Percentiles rank a stretch among this genome's conserved stretches.
phyloP scores from a whole-genome alignment of 2,888 invertebrate genomes.

The Cartodere bifasciata region DNA sequence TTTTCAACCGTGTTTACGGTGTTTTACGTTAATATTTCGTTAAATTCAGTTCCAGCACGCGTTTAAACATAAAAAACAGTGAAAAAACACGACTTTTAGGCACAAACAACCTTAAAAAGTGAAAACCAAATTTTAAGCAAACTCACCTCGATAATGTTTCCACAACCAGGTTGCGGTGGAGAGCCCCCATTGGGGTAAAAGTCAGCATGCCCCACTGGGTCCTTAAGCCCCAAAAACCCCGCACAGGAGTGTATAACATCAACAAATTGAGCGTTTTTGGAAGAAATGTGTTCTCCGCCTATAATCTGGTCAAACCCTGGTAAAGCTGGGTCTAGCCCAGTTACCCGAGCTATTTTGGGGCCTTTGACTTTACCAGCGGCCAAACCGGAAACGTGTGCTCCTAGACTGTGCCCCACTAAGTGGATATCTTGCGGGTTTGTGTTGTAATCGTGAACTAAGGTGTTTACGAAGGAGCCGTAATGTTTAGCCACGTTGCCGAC shows the following conservation, averaged over 20 bases:
- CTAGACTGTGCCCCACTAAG: constrained; percentile 46
- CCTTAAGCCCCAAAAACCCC: constrained; percentile 50
- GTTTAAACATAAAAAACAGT: too few species aligned
- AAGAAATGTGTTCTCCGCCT: constrained; percentile 40
- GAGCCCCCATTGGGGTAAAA: constrained; percentile 62
- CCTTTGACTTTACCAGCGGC: constrained; percentile 32
- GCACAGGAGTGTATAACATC: constrained; percentile 63
- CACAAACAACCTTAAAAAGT: too few species aligned
- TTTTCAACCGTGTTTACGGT: too few species aligned
- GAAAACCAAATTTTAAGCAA: too few species aligned
- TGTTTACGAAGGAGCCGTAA: constrained; percentile 35
- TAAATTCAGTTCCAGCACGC: too few species aligned
- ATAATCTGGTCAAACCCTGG: constrained; percentile 44
- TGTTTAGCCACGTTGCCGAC: constrained; percentile 41
- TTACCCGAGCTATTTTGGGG: constrained; percentile 41
- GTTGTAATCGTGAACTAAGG: constrained; percentile 27
- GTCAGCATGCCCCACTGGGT: constrained; percentile 54
- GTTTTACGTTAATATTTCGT: too few species aligned
- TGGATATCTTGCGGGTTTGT: constrained; percentile 36
- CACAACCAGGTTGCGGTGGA: constrained; percentile 49
- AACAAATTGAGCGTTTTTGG: constrained; percentile 52
- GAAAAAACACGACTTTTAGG: too few species aligned
- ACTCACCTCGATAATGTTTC: constrained; percentile 2
- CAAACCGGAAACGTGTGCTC: constrained; percentile 41
- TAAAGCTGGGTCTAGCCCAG: constrained; percentile 57